A percentile compares a stretch with the other conserved stretches of the same genome.
Evolutionary conservation across 2,113 vertebrate species (phyloP).

Genomic region (Anhinga rufa): DNA sequence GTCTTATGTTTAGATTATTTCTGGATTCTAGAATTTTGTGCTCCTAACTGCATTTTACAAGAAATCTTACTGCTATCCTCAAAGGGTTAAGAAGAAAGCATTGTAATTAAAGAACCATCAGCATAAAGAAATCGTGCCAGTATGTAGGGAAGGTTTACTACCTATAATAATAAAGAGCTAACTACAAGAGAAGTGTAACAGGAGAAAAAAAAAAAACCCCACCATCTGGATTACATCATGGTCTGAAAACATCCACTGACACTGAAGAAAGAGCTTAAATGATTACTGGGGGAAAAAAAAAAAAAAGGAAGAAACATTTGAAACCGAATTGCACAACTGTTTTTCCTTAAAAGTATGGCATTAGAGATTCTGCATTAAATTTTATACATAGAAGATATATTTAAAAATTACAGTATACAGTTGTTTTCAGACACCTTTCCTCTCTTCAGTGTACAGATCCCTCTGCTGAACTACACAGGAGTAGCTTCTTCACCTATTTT

Average conservation of each 20-base stretch:
- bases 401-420: not conserved
- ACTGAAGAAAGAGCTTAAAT: not conserved
- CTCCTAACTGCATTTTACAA: not conserved
- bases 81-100: not conserved
- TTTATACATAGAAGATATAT: not conserved
- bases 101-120: not conserved
- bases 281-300: not conserved
- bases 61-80: not conserved
- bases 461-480: not conserved
- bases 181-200: not conserved
- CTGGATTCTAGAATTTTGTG: not conserved
- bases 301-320: not conserved
- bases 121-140: not conserved
- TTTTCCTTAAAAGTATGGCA: not conserved
- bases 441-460: not conserved
- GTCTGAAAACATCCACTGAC: conserved; percentile 3
- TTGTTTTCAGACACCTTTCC: not conserved
- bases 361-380: not conserved
- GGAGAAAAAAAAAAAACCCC: not conserved
- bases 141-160: conserved; percentile 45
- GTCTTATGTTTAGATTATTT: not conserved
- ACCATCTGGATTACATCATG: conserved; percentile 62
- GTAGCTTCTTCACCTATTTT: not conserved
- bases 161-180: conserved; percentile 46
- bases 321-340: not conserved